A percentile compares a stretch with the other conserved stretches of the same genome.
Evolutionary conservation across 2,113 vertebrate genomes (phyloP).

Genomic region (Sturnus vulgaris): DNA sequence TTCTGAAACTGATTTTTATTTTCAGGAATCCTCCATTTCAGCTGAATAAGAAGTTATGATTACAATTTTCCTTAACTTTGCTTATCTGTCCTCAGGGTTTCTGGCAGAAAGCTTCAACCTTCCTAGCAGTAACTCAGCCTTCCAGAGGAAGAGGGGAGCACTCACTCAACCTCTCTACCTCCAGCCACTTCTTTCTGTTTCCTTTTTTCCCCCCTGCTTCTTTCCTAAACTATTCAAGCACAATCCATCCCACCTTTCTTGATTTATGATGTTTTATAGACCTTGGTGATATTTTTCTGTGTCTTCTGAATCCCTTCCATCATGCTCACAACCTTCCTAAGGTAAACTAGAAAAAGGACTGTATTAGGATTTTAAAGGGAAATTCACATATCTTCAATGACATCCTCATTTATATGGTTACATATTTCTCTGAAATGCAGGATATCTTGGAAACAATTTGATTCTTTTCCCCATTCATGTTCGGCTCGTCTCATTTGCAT

Average conservation of each 20-base stretch:
- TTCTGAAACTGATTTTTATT: not conserved
- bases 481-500: not conserved
- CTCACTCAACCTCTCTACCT: not conserved
- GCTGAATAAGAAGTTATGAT: not conserved
- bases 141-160: not conserved
- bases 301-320: not conserved
- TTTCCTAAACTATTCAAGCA: not conserved
- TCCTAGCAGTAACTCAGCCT: not conserved
- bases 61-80: not conserved
- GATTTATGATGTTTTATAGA: not conserved
- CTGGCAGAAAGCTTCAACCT: not conserved
- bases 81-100: not conserved
- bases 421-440: not conserved
- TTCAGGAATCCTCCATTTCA: not conserved
- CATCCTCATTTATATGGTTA: not conserved
- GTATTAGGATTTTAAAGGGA: not conserved
- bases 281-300: not conserved
- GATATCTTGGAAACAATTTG: not conserved
- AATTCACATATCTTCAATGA: not conserved
- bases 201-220: fast-evolving
- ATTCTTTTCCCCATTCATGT: not conserved
- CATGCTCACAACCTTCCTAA: not conserved
- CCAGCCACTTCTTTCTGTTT: not conserved
- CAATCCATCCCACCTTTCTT: not conserved
- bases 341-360: not conserved